Conservation (phyloP, 1,140 invertebrate genomes). For the Ceratoteleas bidentatus region DNA sequence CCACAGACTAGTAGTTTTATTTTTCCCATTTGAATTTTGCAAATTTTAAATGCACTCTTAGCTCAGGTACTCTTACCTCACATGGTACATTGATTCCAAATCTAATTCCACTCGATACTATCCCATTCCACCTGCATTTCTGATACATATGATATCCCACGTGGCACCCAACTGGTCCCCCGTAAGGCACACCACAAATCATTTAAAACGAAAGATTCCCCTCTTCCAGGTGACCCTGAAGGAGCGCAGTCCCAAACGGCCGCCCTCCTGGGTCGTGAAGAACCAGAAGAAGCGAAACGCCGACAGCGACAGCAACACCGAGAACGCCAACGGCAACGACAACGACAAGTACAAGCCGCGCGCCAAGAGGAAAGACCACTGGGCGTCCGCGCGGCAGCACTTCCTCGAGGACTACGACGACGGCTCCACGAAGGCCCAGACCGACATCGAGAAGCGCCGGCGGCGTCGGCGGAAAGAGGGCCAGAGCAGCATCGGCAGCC, state of each 20-base stretch:
- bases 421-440: constrained; percentile 63
- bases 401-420: constrained; percentile 76
- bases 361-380: constrained; percentile 77
- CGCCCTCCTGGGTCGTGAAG: constrained; percentile 73
- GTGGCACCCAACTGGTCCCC: too few species aligned
- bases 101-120: too few species aligned
- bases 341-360: constrained; percentile 72
- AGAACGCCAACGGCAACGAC: constrained; percentile 69
- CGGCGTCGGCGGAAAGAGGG: constrained; percentile 70
- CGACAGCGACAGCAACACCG: constrained; percentile 74
- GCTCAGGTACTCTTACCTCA: too few species aligned
- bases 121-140: too few species aligned
- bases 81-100: too few species aligned
- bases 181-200: too few species aligned
- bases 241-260: constrained; percentile 74
- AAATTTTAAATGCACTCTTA: too few species aligned
- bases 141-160: too few species aligned
- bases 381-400: constrained; percentile 77
- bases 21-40: too few species aligned
- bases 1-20: too few species aligned
- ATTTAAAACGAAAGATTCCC: too few species aligned
- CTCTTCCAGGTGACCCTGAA: constrained; percentile 74
- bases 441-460: constrained; percentile 70
- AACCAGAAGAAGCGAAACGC: constrained; percentile 74
- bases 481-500: constrained; percentile 68